A percentile compares a stretch with the other conserved stretches of the same genome.
Evolutionary conservation across 1,140 invertebrate species (phyloP).

Genomic region (Drosophila oshimai): DNA sequence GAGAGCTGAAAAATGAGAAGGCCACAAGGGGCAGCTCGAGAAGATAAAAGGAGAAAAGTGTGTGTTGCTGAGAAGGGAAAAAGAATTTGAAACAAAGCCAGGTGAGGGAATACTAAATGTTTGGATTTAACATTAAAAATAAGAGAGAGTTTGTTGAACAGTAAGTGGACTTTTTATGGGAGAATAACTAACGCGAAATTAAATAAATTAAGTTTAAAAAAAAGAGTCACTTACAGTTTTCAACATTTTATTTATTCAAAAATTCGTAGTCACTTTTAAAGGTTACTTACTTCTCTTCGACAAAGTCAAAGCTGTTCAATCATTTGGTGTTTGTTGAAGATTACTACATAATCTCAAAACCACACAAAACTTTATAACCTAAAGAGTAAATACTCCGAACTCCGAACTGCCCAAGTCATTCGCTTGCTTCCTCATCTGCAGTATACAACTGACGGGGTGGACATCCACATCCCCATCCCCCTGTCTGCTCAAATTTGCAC

Average conservation of each 20-base stretch:
- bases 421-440: not conserved
- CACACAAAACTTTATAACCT: not conserved
- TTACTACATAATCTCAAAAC: too few species aligned
- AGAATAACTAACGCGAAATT: too few species aligned
- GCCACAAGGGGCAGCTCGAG: constrained; percentile 17
- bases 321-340: too few species aligned
- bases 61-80: not conserved
- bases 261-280: too few species aligned
- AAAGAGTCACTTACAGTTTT: too few species aligned
- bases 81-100: not conserved
- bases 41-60: constrained; percentile 11
- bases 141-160: not conserved
- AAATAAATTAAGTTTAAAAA: too few species aligned
- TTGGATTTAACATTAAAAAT: not conserved
- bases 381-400: not conserved
- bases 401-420: too few species aligned
- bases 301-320: too few species aligned
- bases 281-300: too few species aligned
- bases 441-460: not conserved
- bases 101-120: not conserved
- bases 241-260: too few species aligned
- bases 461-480: not conserved
- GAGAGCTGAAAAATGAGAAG: constrained; percentile 17
- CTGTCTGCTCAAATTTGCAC: not conserved
- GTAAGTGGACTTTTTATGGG: not conserved